These are phyloP conservation scores for Mormyrus lacerda DNA, from an alignment of 2,113 vertebrate genomes.

Conservation along the genomic window DNA sequence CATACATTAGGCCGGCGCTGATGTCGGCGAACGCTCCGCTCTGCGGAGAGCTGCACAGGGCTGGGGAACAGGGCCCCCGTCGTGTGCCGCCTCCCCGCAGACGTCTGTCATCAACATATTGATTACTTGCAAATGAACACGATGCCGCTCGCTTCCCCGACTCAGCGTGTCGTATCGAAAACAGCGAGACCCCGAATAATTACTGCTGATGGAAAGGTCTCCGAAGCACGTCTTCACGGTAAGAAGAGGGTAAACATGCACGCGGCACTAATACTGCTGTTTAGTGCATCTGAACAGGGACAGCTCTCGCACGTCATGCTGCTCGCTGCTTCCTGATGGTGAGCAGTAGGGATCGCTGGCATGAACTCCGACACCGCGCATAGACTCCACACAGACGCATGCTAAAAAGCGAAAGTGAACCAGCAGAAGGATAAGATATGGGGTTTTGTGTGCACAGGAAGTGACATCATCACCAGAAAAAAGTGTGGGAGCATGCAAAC, in stretches of 20 bases:
- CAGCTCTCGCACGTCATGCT: not conserved
- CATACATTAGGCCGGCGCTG: not conserved
- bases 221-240: not conserved
- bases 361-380: not conserved
- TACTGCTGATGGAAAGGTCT: not conserved
- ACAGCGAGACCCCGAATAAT: constrained; percentile 11
- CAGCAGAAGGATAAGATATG: not conserved
- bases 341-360: not conserved
- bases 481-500: not conserved
- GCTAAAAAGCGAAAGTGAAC: not conserved
- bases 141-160: not conserved
- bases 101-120: constrained; percentile 4
- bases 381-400: not conserved
- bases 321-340: not conserved
- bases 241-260: not conserved
- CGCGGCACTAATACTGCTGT: not conserved
- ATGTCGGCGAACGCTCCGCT: not conserved
- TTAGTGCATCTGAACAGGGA: not conserved
- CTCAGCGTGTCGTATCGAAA: constrained; percentile 5
- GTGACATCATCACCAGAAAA: not conserved
- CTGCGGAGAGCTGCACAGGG: not conserved
- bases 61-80: not conserved
- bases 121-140: constrained; percentile 21
- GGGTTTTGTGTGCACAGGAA: not conserved
- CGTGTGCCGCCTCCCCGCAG: not conserved